phyloP scores from a whole-genome alignment of 2,113 vertebrate species.

The Macroglossus sobrinus region DNA sequence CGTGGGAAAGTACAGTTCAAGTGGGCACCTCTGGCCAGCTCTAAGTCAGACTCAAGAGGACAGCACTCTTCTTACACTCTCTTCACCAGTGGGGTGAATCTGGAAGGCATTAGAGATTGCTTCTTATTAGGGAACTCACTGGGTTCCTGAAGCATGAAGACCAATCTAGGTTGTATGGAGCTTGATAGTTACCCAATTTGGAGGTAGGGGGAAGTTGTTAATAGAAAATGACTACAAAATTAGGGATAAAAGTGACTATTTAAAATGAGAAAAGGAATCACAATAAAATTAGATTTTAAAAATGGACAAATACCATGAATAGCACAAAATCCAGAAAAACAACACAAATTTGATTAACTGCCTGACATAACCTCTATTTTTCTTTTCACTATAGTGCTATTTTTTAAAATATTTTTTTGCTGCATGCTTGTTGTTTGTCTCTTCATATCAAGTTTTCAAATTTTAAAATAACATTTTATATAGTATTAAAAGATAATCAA shows the following conservation, averaged over 20 bases:
- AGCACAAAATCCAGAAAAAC: background rate
- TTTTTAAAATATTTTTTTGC: background rate
- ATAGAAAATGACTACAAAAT: conserved; percentile 1
- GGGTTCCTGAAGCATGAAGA: background rate
- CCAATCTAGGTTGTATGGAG: background rate
- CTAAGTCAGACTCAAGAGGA: background rate
- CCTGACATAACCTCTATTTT: background rate
- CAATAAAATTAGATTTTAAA: background rate
- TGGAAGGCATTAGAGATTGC: background rate
- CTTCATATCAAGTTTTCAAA: background rate
- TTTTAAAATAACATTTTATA: background rate
- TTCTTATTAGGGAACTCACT: background rate
- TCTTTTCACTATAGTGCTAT: no score
- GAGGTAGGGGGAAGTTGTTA: background rate
- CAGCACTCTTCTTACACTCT: background rate
- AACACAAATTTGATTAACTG: background rate
- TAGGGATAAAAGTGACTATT: background rate
- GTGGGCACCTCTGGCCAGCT: background rate
- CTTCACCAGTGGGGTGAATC: background rate
- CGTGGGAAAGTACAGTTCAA: background rate
- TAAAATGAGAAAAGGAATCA: background rate
- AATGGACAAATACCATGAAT: background rate
- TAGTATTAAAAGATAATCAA: background rate
- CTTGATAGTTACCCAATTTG: background rate
- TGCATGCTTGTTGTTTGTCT: background rate